phyloP scores from a whole-genome alignment of 2,113 vertebrate genomes.

The Rynchops niger region DNA sequence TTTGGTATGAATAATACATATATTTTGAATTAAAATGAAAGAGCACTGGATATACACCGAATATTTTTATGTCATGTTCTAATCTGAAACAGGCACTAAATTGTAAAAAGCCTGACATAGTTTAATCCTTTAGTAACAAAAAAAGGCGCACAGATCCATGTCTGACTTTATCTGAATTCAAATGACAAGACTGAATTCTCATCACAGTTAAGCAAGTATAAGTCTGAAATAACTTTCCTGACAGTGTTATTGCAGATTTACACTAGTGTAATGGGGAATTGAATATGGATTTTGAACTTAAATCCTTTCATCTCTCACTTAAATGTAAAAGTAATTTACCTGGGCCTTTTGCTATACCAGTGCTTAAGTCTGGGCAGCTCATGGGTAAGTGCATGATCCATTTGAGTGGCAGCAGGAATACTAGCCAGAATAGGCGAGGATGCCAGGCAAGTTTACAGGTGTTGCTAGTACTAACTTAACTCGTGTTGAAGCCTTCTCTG shows the following conservation, averaged over 20 bases:
- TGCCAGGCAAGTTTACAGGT: not conserved
- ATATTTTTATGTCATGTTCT: not conserved
- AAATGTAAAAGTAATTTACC: not conserved
- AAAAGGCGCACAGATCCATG: not conserved
- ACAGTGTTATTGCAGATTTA: not conserved
- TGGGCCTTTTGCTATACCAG: not conserved
- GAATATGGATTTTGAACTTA: not conserved
- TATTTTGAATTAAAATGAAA: conserved; percentile 10
- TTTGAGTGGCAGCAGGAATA: not conserved
- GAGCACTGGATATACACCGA: not conserved
- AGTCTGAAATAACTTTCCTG: conserved; percentile 3
- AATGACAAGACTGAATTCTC: not conserved
- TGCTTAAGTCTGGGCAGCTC: not conserved
- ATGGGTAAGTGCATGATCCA: not conserved
- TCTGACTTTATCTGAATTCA: not conserved
- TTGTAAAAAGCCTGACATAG: not conserved
- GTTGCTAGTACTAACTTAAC: not conserved
- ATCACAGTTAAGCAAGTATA: not conserved
- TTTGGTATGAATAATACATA: not conserved
- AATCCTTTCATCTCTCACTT: not conserved
- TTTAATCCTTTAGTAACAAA: not conserved
- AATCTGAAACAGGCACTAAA: not conserved
- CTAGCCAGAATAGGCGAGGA: not conserved
- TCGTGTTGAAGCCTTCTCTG: not conserved
- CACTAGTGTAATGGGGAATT: not conserved